These are phyloP conservation scores for Callithrix jacchus DNA, from an alignment of 2,113 vertebrate genomes.

Conservation along the genomic window DNA sequence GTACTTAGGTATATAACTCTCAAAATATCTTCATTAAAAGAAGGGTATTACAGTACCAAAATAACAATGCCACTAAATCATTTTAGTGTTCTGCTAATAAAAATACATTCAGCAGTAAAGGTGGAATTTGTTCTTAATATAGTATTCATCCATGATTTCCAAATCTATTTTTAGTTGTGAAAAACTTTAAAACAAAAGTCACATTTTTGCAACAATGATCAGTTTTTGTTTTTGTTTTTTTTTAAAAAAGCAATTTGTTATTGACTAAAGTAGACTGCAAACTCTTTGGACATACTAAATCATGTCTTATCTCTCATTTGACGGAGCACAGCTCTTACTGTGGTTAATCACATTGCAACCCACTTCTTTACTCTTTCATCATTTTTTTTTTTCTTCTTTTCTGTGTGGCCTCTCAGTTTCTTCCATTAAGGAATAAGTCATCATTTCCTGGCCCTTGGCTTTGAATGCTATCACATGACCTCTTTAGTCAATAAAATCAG, in stretches of 20 bases:
- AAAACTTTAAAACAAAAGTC: not conserved
- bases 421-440: not conserved
- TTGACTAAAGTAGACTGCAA: not conserved
- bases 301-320: not conserved
- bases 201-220: not conserved
- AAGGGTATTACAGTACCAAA: not conserved
- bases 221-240: not conserved
- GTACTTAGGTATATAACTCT: not conserved
- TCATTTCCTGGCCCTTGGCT: not conserved
- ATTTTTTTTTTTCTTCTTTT: not conserved
- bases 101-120: not conserved
- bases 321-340: not conserved
- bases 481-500: not conserved
- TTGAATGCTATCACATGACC: not conserved
- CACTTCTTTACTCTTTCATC: not conserved
- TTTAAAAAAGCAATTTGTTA: not conserved
- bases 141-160: not conserved
- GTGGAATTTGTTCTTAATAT: not conserved
- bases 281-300: not conserved
- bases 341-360: not conserved
- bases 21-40: not conserved
- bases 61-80: not conserved
- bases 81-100: not conserved
- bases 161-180: not conserved
- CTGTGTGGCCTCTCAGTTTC: not conserved